phyloP scores from a whole-genome alignment of 2,113 vertebrate species.

The Microcebus tavaratra region DNA sequence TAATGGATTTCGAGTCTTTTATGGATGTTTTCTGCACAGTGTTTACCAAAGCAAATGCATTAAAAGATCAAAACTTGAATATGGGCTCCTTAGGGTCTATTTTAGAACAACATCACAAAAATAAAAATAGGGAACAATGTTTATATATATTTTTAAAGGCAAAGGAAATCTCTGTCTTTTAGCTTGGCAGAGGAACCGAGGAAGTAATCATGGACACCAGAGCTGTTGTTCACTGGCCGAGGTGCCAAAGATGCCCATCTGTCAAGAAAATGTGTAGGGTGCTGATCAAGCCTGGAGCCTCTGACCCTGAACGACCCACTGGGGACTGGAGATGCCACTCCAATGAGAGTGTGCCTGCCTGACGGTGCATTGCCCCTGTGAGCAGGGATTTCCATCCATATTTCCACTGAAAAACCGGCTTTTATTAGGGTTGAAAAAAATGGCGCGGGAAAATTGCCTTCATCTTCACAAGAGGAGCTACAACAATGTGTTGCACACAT shows the following conservation, averaged over 20 bases:
- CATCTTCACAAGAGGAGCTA: neutral
- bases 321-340: conserved; percentile 58
- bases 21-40: neutral
- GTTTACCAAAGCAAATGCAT: neutral
- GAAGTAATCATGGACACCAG: conserved; percentile 14
- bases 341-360: neutral
- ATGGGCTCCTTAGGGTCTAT: neutral
- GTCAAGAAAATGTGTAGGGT: conserved; percentile 70
- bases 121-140: neutral
- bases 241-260: conserved; percentile 64
- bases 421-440: neutral
- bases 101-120: conserved; percentile 24
- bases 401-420: neutral
- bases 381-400: conserved; percentile 33
- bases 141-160: neutral
- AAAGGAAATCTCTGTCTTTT: conserved; percentile 23
- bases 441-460: neutral
- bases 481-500: neutral
- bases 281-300: conserved; percentile 51
- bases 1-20: neutral
- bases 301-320: neutral
- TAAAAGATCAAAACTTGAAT: conserved; percentile 2
- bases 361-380: neutral
- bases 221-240: conserved; percentile 52
- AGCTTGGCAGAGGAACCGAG: neutral